Evolutionary conservation across 2,888 invertebrate genomes (phyloP), one percentile per base, ranked within the genome.

Genomic region (Monopis laevigella): DNA sequence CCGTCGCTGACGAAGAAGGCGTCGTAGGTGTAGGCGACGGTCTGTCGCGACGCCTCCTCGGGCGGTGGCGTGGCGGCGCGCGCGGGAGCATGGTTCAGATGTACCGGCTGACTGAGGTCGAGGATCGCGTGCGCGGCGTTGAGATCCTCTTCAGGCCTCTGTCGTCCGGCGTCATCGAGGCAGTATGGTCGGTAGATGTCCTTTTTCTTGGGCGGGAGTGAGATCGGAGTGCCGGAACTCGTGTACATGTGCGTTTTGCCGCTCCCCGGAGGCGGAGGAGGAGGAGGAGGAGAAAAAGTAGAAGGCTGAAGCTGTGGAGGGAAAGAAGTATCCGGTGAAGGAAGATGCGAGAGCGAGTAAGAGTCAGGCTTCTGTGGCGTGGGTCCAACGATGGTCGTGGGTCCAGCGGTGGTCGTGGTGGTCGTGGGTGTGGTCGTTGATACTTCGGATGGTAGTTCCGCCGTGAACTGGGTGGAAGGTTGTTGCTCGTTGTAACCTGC

Each of bases 1-100:
- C 93, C 93, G 56, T 93, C 93, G 56, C 92, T 92, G 2, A 93
- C 92, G 63, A 93, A 93, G 69, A 93, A 93, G n/a, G 93, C 92
- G 62, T 93, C 93, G 71, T 93, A 93, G 13, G 93, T 93, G 67
- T 93, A 93, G 10, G 93, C 92, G 47, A 93, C 88, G 2, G 93
- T 93, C 60, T 92, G 91, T 27, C 84, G 78, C 12, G 74, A 59
- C 26, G 65, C 59, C 38, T 69, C 66, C 6, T 58, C 42, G 16
- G 47, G 32, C 2, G 59, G 53, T 49, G 51, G 41, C 47, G 49
- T 46, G 48, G 55, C 48, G 17, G 42, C 38, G 43, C 54, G 56
- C 18, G 12, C 51, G 49, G 46, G 58, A 6, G 54, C 51, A 5
- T 54, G 52, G 3, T 51, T 50, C 14, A 52, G 55, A 2, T 16